phyloP scores from a whole-genome alignment of 2,113 vertebrate genomes.

The Perccottus glenii region DNA sequence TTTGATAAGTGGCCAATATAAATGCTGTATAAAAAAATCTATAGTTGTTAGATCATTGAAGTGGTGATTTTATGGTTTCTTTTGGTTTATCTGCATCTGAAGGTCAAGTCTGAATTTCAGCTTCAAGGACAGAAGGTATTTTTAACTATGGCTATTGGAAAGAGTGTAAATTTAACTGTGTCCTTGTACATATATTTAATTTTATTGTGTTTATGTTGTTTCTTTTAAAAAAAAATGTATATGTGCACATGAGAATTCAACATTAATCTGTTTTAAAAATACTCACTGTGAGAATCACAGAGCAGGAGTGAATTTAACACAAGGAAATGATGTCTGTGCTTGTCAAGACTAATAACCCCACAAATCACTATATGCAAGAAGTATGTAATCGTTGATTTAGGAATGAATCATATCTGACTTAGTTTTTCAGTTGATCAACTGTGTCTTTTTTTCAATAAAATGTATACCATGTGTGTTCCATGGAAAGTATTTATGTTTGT shows the following conservation, averaged over 20 bases:
- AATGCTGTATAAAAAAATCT: too few relatives aligned
- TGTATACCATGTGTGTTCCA: background rate
- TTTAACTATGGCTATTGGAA: background rate
- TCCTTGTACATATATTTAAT: too few relatives aligned
- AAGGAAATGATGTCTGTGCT: slow-evolving; percentile 28
- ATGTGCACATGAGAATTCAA: too few relatives aligned
- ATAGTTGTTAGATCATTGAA: too few relatives aligned
- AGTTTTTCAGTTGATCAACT: background rate
- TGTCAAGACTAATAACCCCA: slow-evolving; percentile 20
- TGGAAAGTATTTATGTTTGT: slow-evolving; percentile 2
- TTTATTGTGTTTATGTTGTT: background rate
- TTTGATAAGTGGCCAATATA: too few relatives aligned
- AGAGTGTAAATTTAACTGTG: background rate
- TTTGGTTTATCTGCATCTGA: slow-evolving; percentile 1
- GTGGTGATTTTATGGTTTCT: too few relatives aligned
- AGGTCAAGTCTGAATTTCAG: background rate
- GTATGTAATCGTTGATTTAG: slow-evolving; percentile 28
- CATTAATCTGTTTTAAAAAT: background rate
- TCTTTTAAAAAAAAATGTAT: background rate
- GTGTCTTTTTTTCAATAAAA: slow-evolving; percentile 15
- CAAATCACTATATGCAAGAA: slow-evolving; percentile 32
- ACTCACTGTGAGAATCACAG: slow-evolving; percentile 15
- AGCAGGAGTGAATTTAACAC: slow-evolving; percentile 19
- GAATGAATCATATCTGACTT: background rate
- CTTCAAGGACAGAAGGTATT: slow-evolving; percentile 1